Base-by-base conservation (phyloP, 2,888 invertebrate species). In the Cataglyphis cursor region DNA sequence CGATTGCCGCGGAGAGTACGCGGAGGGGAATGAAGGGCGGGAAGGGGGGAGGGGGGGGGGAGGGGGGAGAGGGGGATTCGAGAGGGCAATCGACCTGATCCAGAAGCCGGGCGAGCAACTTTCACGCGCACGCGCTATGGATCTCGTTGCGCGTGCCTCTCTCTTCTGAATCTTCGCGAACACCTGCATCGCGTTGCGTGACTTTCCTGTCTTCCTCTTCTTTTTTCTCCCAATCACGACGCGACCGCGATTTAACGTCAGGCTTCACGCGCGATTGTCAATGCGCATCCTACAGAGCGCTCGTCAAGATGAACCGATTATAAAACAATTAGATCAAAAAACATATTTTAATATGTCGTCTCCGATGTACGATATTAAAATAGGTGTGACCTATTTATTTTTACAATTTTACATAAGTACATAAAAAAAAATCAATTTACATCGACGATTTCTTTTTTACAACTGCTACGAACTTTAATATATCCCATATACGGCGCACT, bases 111-210 rank as follows among this genome's bases (percentile, higher is more conserved):
- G 70, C 57, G 70, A 54, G 64, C 80, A 82, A 89, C 91, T 90
- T 91, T 91, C 91, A 91, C 90, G 87, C 89, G 90, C 92, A 90
- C 89, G 92, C 90, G 89, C 90, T 87, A 85, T 88, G 87, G 85
- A 91, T 92, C 91, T 83, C 84, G 76, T 65, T 85, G 86, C 92
- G 92, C 92, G 92, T 90, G 91, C 85, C 90, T 80, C 76, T 85
- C 48, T 68, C 82, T 81, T 74, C 89, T 85, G 81, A 62, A 62
- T 81, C 81, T 28, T 84, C 83, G 84, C 81, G 84, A 84, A 86
- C 90, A 84, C 84, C 85, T 86, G 88, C 83, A 85, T 82, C 81
- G 88, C 88, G 87, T 91, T 92, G 91, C 91, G 90, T 91, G 90
- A 91, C 90, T 88, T 82, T 86, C 72, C 75, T 68, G 81, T 76